Evolutionary conservation across 2,797 vertebrate genomes (phyloP).

Genomic region (Acanthis flammea): DNA sequence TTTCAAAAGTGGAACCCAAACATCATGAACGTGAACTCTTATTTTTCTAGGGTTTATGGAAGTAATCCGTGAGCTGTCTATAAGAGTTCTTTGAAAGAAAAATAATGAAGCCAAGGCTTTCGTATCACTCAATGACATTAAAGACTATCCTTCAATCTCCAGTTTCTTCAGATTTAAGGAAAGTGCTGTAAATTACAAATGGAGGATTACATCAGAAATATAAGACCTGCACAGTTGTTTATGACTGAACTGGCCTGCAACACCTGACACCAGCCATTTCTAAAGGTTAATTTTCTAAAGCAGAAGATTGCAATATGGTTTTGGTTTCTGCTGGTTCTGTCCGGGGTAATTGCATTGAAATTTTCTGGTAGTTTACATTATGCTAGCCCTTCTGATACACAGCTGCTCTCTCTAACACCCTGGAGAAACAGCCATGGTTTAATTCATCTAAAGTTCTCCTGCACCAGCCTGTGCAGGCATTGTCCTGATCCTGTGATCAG

Average conservation of each 20-base stretch:
- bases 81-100: neutral
- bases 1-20: neutral
- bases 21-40: neutral
- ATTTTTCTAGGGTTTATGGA: neutral
- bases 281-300: constrained; percentile 3
- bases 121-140: fast-evolving
- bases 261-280: neutral
- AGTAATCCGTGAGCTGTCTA: neutral
- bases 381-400: neutral
- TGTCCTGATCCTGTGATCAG: neutral
- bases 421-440: neutral
- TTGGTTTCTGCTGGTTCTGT: neutral
- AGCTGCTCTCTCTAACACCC: neutral
- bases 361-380: neutral
- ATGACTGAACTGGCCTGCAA: neutral
- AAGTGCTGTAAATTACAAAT: neutral
- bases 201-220: neutral
- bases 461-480: neutral
- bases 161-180: neutral
- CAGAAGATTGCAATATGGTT: neutral
- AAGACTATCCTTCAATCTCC: neutral
- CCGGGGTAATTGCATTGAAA: neutral
- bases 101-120: neutral
- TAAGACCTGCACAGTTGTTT: neutral
- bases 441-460: neutral